Evolutionary conservation across 1,140 invertebrate species (phyloP).

Genomic region (Drosophila trapezifrons): DNA sequence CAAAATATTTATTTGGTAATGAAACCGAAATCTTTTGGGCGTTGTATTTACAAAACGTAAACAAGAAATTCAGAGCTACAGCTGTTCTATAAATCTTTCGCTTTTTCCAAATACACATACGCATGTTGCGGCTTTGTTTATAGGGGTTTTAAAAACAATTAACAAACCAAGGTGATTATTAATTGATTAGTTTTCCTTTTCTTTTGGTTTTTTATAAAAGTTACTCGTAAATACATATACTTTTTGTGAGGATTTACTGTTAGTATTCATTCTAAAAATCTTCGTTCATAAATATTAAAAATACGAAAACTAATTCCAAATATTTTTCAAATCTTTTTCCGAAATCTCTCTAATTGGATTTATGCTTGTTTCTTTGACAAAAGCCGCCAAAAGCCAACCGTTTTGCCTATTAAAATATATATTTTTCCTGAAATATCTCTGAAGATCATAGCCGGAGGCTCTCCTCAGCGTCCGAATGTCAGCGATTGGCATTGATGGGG

Average conservation of each 20-base stretch:
- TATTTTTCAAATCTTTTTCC: conserved; percentile 1
- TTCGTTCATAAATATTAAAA: no score
- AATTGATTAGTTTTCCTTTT: conserved; percentile 5
- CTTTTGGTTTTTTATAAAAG: not conserved
- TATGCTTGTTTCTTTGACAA: conserved; percentile 7
- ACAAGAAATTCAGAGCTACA: conserved; percentile 35
- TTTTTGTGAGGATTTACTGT: not conserved
- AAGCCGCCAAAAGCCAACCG: conserved; percentile 24
- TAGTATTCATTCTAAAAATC: not conserved
- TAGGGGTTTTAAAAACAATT: conserved; percentile 14
- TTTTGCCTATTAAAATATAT: conserved; percentile 49
- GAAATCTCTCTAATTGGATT: conserved; percentile 17
- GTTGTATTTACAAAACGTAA: conserved; percentile 46
- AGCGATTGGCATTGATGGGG: conserved; percentile 65
- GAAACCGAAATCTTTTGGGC: conserved; percentile 33
- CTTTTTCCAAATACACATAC: conserved; percentile 9
- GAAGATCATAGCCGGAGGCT: conserved; percentile 60
- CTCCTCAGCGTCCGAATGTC: conserved; percentile 60
- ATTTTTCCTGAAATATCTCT: conserved; percentile 48
- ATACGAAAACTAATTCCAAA: not conserved
- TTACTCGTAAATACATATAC: not conserved
- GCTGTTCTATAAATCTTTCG: conserved; percentile 40
- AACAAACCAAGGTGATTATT: conserved; percentile 30
- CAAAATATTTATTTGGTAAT: conserved; percentile 36
- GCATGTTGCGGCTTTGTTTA: conserved; percentile 7